phyloP scores from a whole-genome alignment of 2,113 vertebrate species.

The Aepyceros melampus region DNA sequence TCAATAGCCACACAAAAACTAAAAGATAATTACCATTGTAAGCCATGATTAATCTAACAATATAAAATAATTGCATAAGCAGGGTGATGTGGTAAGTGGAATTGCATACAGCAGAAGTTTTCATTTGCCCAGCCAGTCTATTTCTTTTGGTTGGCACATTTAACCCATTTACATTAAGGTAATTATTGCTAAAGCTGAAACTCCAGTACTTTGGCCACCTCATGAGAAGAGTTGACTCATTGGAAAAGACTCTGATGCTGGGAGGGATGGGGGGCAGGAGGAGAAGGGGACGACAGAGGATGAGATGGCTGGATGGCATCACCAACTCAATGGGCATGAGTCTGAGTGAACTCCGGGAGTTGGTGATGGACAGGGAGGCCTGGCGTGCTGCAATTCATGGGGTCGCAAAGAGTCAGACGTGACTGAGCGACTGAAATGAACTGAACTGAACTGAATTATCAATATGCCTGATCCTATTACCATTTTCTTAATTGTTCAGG shows the following conservation, averaged over 20 bases:
- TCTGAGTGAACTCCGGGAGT: rapidly evolving
- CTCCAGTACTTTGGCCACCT: too few species aligned
- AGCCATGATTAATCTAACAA: neutral
- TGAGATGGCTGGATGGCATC: too few species aligned
- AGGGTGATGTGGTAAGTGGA: neutral
- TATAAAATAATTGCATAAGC: neutral
- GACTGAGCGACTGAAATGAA: too few species aligned
- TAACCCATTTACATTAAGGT: neutral
- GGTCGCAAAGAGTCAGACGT: too few species aligned
- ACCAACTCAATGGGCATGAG: rapidly evolving
- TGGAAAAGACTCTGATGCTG: too few species aligned
- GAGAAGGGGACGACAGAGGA: too few species aligned
- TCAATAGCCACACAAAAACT: neutral
- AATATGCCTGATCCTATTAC: neutral
- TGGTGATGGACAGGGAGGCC: too few species aligned
- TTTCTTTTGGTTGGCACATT: neutral
- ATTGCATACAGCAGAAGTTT: neutral
- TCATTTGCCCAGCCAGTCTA: neutral
- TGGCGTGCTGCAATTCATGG: too few species aligned
- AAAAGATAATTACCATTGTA: neutral
- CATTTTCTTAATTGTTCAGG: neutral
- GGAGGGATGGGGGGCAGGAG: too few species aligned
- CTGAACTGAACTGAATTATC: neutral
- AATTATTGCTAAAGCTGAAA: too few species aligned
- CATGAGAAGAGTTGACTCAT: too few species aligned